These are phyloP conservation scores for Lochmaea crataegi DNA, from an alignment of 2,888 invertebrate species.

Conservation along the genomic window DNA sequence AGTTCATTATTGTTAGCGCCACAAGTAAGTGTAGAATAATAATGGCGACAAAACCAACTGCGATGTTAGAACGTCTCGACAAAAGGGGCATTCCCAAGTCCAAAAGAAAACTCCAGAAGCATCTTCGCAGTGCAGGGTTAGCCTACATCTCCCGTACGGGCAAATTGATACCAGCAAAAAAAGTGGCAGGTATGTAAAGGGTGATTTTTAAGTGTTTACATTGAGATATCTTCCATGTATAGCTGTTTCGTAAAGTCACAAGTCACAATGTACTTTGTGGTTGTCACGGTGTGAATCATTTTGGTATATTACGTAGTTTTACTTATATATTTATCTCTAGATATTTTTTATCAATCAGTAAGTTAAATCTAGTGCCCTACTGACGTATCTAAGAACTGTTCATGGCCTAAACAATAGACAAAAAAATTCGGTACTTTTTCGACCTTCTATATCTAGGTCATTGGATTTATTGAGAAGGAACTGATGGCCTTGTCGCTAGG, in stretches of 20 bases:
- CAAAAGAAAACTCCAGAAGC: slow-evolving; percentile 66
- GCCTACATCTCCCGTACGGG: slow-evolving; percentile 67
- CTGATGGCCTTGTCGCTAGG: slow-evolving; percentile 62
- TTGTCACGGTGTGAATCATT: slow-evolving; percentile 45
- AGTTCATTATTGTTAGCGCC: slow-evolving; percentile 22
- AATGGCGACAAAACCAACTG: slow-evolving; percentile 65
- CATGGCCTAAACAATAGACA: slow-evolving; percentile 31
- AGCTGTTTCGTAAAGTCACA: slow-evolving; percentile 29
- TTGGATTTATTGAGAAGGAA: slow-evolving; percentile 59
- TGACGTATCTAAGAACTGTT: slow-evolving; percentile 17
- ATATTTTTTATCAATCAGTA: neutral
- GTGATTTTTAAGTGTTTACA: slow-evolving; percentile 57
- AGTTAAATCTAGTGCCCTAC: neutral
- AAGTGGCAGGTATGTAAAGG: slow-evolving; percentile 64
- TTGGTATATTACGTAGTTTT: slow-evolving; percentile 50
- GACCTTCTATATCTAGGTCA: slow-evolving; percentile 64
- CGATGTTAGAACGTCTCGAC: slow-evolving; percentile 60
- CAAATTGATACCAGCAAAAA: slow-evolving; percentile 66
- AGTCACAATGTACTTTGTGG: slow-evolving; percentile 32
- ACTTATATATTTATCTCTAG: slow-evolving; percentile 31
- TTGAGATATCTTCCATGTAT: slow-evolving; percentile 48
- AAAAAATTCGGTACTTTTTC: slow-evolving; percentile 51
- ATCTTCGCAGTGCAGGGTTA: slow-evolving; percentile 65
- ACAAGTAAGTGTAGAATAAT: slow-evolving; percentile 17
- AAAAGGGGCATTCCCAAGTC: slow-evolving; percentile 63